phyloP scores from a whole-genome alignment of 2,797 vertebrate species.

The Scleropages formosus region DNA sequence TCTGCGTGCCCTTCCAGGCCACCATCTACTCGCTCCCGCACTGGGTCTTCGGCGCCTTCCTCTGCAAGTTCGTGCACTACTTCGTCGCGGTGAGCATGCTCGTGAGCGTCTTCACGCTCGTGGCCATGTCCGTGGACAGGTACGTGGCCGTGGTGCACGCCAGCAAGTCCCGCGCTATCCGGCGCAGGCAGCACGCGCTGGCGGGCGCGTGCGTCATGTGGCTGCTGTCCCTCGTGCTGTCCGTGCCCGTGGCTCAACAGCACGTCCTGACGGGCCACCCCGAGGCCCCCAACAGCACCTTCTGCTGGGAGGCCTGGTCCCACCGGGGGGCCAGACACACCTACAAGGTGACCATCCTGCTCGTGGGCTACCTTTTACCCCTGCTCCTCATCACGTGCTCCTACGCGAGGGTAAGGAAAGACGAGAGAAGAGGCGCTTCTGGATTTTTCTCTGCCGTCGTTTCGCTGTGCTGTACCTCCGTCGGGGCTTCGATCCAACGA shows the following conservation, averaged over 20 bases:
- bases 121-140: constrained; percentile 80
- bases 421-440: not conserved
- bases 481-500: no score
- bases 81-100: constrained; percentile 72
- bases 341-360: constrained; percentile 72
- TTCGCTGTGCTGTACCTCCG: not conserved
- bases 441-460: not conserved
- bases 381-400: constrained; percentile 81
- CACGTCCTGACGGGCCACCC: constrained; percentile 65
- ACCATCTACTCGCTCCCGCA: constrained; percentile 75
- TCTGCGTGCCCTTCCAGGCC: constrained; percentile 73
- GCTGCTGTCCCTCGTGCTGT: constrained; percentile 68
- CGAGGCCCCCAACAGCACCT: constrained; percentile 74
- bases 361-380: constrained; percentile 78
- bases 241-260: constrained; percentile 76
- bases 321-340: constrained; percentile 53
- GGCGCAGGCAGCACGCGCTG: constrained; percentile 70
- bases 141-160: constrained; percentile 81
- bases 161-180: constrained; percentile 59
- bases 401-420: constrained; percentile 72
- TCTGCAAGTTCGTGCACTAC: constrained; percentile 79
- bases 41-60: constrained; percentile 78
- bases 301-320: constrained; percentile 81
- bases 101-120: constrained; percentile 83
- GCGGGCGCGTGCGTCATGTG: constrained; percentile 68